These are phyloP conservation scores for Macrotis lagotis DNA, from an alignment of 2,113 vertebrate species.

Conservation along the genomic window DNA sequence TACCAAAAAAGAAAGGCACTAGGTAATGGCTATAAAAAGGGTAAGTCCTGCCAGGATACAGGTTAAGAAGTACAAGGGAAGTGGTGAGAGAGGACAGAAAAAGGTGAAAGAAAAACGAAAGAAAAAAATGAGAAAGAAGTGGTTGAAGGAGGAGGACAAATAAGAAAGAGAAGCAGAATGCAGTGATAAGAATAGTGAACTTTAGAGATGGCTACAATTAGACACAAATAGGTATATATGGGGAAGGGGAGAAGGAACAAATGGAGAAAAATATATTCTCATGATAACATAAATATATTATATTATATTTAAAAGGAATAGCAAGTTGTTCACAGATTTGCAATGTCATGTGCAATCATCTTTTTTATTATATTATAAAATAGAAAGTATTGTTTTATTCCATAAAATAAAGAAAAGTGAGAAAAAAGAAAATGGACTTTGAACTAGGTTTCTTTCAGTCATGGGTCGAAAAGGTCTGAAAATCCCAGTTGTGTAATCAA, in stretches of 20 bases:
- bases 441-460: too few relatives aligned
- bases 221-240: too few relatives aligned
- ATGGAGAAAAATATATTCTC: background rate
- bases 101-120: background rate
- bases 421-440: background rate
- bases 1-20: background rate
- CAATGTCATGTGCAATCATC: background rate
- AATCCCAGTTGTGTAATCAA: background rate
- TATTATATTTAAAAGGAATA: background rate
- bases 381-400: background rate
- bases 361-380: background rate
- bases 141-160: background rate
- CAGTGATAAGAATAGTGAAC: background rate
- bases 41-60: background rate
- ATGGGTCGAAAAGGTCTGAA: background rate
- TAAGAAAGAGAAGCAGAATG: background rate
- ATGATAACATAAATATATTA: background rate
- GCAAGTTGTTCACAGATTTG: background rate
- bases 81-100: background rate
- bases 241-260: too few relatives aligned
- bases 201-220: background rate
- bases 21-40: background rate
- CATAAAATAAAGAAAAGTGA: background rate
- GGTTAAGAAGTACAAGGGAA: slow-evolving; percentile 19
- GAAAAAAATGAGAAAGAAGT: background rate